phyloP scores from a whole-genome alignment of 2,797 vertebrate species.

The Xyrichtys novacula region DNA sequence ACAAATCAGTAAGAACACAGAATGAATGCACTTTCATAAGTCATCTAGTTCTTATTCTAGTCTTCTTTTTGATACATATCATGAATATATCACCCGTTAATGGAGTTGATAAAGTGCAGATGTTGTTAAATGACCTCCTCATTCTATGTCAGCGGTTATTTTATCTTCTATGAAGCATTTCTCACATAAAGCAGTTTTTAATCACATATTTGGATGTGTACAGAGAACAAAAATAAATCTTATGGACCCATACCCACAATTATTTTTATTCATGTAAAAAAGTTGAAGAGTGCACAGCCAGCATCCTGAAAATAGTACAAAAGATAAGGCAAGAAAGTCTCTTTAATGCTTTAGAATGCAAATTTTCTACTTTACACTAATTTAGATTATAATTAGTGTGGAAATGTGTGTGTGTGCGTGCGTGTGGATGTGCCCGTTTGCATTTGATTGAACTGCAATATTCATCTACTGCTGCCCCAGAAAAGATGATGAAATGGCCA shows the following conservation, averaged over 20 bases:
- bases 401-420: slow-evolving; percentile 7
- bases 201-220: neutral
- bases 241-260: neutral
- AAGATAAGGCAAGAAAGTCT: slow-evolving; percentile 27
- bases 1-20: neutral
- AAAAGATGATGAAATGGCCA: slow-evolving; percentile 16
- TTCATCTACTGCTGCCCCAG: neutral
- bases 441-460: slow-evolving; percentile 15
- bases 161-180: neutral
- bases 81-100: slow-evolving; percentile 5
- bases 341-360: slow-evolving; percentile 36
- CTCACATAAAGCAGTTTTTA: neutral
- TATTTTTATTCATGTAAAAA: slow-evolving; percentile 26
- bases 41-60: neutral
- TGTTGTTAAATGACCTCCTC: slow-evolving; percentile 16
- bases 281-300: slow-evolving; percentile 25
- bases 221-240: neutral
- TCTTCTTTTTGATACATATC: neutral
- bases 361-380: slow-evolving; percentile 38
- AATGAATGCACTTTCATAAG: neutral
- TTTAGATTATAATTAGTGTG: slow-evolving; percentile 38
- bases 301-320: slow-evolving; percentile 42
- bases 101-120: slow-evolving; percentile 19
- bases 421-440: neutral
- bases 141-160: neutral